Evolutionary conservation across 2,888 invertebrate species (phyloP).

Genomic region (Deilephila porcellus): DNA sequence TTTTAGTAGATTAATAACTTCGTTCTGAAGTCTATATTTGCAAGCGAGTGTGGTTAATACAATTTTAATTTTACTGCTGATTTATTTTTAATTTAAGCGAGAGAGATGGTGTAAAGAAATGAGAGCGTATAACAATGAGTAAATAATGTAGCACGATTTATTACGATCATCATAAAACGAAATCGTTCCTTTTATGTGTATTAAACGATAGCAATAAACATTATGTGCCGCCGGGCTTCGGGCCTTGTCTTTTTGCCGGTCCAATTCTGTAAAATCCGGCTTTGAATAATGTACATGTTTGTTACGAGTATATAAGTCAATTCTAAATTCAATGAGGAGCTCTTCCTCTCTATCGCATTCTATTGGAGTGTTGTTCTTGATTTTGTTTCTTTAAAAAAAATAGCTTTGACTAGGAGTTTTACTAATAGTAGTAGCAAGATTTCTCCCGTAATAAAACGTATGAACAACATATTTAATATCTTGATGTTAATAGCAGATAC

Average conservation of each 20-base stretch:
- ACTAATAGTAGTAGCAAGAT: too few species aligned
- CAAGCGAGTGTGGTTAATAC: not conserved
- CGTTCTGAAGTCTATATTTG: not conserved
- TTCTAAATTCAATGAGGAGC: not conserved
- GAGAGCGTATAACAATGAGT: slow-evolving; percentile 22
- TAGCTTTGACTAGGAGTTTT: too few species aligned
- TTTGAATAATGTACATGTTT: slow-evolving; percentile 26
- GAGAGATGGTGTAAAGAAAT: not conserved
- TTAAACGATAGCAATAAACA: slow-evolving; percentile 32
- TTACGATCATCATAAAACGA: slow-evolving; percentile 31
- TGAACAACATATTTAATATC: too few species aligned
- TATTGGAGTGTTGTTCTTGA: too few species aligned
- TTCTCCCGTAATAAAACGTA: too few species aligned
- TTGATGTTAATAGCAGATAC: too few species aligned
- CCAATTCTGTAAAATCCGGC: slow-evolving; percentile 17
- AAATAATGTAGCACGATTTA: slow-evolving; percentile 28
- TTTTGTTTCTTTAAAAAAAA: too few species aligned
- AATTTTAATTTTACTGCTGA: not conserved
- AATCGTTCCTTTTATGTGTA: slow-evolving; percentile 33
- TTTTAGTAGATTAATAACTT: not conserved
- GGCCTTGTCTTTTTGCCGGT: slow-evolving; percentile 27
- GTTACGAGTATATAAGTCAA: not conserved
- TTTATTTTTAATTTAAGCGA: not conserved
- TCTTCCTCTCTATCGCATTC: not conserved
- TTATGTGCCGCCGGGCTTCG: slow-evolving; percentile 28